Evolutionary conservation across 1,140 invertebrate genomes (phyloP), one percentile per base, ranked within the genome.

Genomic region (Caerostris darwini): DNA sequence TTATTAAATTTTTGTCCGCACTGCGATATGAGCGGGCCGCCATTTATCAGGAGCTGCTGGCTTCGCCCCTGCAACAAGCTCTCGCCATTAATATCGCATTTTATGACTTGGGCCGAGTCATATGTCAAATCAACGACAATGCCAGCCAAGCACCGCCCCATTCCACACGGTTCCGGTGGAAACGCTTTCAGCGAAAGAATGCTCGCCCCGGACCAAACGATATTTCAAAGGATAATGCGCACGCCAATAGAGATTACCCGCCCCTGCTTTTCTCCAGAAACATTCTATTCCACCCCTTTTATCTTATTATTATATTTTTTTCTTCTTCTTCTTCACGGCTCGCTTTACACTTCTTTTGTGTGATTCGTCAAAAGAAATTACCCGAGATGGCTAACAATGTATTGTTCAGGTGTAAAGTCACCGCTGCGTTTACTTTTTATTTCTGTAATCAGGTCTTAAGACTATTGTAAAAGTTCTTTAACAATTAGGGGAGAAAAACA

Each of bases 51-150:
- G 7, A n/a, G 50, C 83, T 82, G 54, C 88, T 14, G 17, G 82
- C 7, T 14, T 53, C n/a, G 19, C 77, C 91, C 64, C 85, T 56
- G 92, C 71, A 94, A 94, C 92, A 94, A 89, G 92, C 87, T 59
- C 19, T 61, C 77, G 17, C 93, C 88, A 90, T 94, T 94, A 94
- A 94, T 94, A 94, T 94, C 87, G 93, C 93, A 90, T 90, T 94
- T 94, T 94, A 94, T 94, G 87, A 94, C 87, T 94, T 69, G n/a
- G 64, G 64, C 81, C 69, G 81, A 94, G 93, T 94, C 93, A 94
- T 94, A 94, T 94, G 93, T 94, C 93, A 94, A 94, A 94, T 94
- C 93, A 94, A 94, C 93, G 93, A 94, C 93, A 94, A 90, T 85
- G 93, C 93, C 85, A 61, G 61, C 83, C 77, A 71, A 69, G 91